Base-by-base conservation (phyloP, 2,113 vertebrate genomes). In the Oxyruncus cristatus region DNA sequence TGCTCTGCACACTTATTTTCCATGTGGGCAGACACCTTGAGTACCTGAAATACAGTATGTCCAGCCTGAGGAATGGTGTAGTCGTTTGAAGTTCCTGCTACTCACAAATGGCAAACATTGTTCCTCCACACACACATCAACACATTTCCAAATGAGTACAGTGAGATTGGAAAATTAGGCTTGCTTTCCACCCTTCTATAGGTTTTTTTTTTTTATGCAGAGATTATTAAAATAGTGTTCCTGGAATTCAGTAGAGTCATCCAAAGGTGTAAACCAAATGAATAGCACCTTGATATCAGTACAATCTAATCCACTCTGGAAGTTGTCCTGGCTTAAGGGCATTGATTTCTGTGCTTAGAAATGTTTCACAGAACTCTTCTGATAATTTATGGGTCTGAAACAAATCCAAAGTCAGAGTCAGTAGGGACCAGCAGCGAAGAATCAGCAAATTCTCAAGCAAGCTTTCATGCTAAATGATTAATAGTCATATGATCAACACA, bases 381-480 rank as follows among this genome's bases (percentile, higher is more conserved):
- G 35, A 55, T 83, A 82, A 76, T 76, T 71, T 70, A 27, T 1
- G 1, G 52, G 44, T 91, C 78, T 77, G 65, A 91, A 89, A 75
- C n/a, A 89, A 82, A 91, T 65, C 78, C 24, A 42, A 76, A 92
- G 41, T 76, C 46, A 67, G 66, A 92, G 32, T 50, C 85, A 90
- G 75, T 15, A 42, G 82, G 30, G 67, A 92, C 39, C 30, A 94
- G 79, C 93, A 93, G 42, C 1, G 2, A 93, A 58, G 74, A 89
- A 86, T 86, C 81, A 90, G 93, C 75, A 88, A 62, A 77, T 92
- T 93, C 63, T 67, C 42, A 44, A 61, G 12, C 44, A 95, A 68
- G 9, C 9, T 85, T 94, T 85, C 61, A 33, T 72, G 74, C 24
- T 77, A 62, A 83, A 95, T 83, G 63, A 94, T 90, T 95, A 93